Percentiles rank a stretch among this genome's conserved stretches.
Conservation (phyloP, 2,888 invertebrate genomes). For the Ophonus ardosiacus region DNA sequence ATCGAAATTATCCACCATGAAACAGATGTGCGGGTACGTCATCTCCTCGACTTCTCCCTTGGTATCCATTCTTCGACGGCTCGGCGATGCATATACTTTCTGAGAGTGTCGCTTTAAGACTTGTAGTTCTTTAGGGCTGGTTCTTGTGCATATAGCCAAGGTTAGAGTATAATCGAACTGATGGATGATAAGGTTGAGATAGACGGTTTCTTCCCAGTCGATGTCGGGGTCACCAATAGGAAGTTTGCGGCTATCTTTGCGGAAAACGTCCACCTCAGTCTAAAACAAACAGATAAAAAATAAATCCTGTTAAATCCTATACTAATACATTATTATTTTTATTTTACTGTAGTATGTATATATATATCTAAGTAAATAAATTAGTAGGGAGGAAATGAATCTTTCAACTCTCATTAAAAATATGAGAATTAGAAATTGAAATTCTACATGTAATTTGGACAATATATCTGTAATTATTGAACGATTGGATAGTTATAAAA, state of each 20-base stretch:
- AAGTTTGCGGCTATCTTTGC: constrained; percentile 97
- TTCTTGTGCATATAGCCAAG: constrained; percentile 97
- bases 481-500: too few species aligned
- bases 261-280: constrained; percentile 97
- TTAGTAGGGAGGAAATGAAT: too few species aligned
- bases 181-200: constrained; percentile 97
- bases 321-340: too few species aligned
- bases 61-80: constrained; percentile 96
- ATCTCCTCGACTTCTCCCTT: constrained; percentile 99
- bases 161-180: constrained; percentile 99
- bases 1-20: constrained; percentile 99
- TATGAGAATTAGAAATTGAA: too few species aligned
- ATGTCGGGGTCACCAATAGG: constrained; percentile 97
- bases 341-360: too few species aligned
- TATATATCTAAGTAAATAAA: too few species aligned
- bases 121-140: constrained; percentile 97
- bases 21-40: constrained; percentile 99
- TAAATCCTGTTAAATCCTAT: background rate
- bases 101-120: constrained; percentile 94
- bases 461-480: too few species aligned
- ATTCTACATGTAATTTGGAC: too few species aligned
- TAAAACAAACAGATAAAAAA: constrained; percentile 74
- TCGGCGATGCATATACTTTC: constrained; percentile 97
- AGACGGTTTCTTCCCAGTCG: constrained; percentile 99
- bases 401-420: too few species aligned